Base-by-base conservation (phyloP, 1,140 invertebrate species). In the Pteromalus puparum region DNA sequence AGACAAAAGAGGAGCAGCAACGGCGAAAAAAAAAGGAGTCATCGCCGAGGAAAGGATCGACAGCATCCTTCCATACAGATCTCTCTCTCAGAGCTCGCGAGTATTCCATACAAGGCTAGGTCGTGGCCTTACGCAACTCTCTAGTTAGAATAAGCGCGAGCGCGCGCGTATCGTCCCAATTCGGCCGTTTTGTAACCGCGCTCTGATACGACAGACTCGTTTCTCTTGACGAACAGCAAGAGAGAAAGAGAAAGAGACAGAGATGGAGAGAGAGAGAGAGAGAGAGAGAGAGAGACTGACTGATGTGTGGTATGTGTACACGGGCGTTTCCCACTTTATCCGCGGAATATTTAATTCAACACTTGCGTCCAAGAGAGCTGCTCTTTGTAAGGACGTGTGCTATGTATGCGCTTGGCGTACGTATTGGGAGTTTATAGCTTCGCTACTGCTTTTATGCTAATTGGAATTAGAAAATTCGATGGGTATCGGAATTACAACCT, bases 141-240 rank as follows among this genome's bases (percentile, higher is more conserved):
- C 18, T 61, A 61, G 53, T 61, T 61, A 61, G 53, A n/a, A 46
- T 48, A 26, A 38, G 38, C 38, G 21, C 18, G 24, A 24, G 12
- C 28, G 42, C 42, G 74, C 74, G 21, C n/a, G 42, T 21, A 24
- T 76, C 28, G 74, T 76, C 74, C 74, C 74, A 48, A 76, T 76
- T 76, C 42, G 74, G 74, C 15, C 38, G 74, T 76, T 76, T 76
- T 48, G 21, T 48, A 82, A 82, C 24, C 53, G 65, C 12, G 61
- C 5, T 61, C 53, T 61, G 53, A 61, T 61, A 61, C 53, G 53
- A 61, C 53, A n/a, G 18, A 21, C 53, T 61, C 53, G 53, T 61
- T 61, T 61, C 53, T 61, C 53, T 61, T n/a, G 68, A 28, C 10
- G 68, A 28, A 15, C 10, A 70, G 28, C 30, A 13, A 28, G 68